Evolutionary conservation across 2,888 invertebrate genomes (phyloP).

Genomic region (Sericinus montela): DNA sequence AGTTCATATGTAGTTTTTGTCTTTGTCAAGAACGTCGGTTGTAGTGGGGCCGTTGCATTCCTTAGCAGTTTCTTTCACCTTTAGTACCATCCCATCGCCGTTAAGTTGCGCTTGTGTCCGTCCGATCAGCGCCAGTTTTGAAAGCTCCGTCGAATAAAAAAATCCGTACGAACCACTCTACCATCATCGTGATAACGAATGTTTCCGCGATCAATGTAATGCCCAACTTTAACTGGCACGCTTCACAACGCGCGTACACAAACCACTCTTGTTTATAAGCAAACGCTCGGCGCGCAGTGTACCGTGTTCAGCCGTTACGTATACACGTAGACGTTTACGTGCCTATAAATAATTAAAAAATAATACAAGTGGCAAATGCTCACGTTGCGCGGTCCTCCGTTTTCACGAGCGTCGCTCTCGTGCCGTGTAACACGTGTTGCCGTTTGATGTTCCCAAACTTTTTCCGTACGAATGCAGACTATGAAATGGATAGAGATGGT

Average conservation of each 20-base stretch:
- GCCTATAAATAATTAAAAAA: conserved; percentile 61
- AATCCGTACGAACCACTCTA: conserved; percentile 9
- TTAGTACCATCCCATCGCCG: conserved; percentile 51
- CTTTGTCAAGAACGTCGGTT: conserved; percentile 24
- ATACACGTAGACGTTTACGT: conserved; percentile 64
- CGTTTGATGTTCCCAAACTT: conserved; percentile 23
- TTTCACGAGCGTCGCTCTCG: conserved; percentile 24
- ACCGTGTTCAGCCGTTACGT: conserved; percentile 45
- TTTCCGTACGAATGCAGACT: conserved; percentile 54
- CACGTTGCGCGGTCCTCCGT: conserved; percentile 34
- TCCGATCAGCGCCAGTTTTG: conserved; percentile 27
- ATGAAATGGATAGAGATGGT: conserved; percentile 75
- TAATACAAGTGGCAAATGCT: conserved; percentile 23
- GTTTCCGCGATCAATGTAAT: conserved; percentile 43
- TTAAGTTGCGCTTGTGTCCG: conserved; percentile 46
- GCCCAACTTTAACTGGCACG: conserved; percentile 35
- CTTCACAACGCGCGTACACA: conserved; percentile 34
- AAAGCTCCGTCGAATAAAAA: conserved; percentile 8
- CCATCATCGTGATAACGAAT: conserved; percentile 22
- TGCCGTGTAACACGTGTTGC: conserved; percentile 17
- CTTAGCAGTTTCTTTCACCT: conserved; percentile 49
- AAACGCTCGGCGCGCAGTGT: conserved; percentile 41
- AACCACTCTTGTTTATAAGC: conserved; percentile 61
- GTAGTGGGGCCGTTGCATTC: conserved; percentile 39
- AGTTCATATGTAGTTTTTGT: conserved; percentile 34